Conservation (phyloP, 1,140 invertebrate genomes). For the Apis laboriosa region DNA sequence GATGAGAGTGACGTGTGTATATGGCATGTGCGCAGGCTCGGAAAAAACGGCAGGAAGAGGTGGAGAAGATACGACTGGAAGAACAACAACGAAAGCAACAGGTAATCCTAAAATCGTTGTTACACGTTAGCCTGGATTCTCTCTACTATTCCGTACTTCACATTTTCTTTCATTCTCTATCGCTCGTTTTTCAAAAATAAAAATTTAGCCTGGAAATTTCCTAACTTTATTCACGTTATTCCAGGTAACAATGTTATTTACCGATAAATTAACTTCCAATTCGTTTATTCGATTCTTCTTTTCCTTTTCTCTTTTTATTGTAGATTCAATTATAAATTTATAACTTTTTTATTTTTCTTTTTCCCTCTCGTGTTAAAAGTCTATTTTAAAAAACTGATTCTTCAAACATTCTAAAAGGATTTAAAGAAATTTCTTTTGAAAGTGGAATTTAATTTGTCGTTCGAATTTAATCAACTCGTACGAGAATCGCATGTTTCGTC, state of each 20-base stretch:
- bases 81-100: constrained; percentile 92
- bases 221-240: not conserved
- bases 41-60: constrained; percentile 91
- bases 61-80: constrained; percentile 91
- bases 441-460: constrained; percentile 8
- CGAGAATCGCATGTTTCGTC: not conserved
- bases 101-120: constrained; percentile 81
- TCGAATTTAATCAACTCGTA: not conserved
- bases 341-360: not conserved
- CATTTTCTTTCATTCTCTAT: not conserved
- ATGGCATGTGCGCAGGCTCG: constrained; percentile 85
- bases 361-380: not conserved
- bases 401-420: too few relatives aligned
- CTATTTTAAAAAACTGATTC: not conserved
- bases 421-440: not conserved
- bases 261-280: not conserved
- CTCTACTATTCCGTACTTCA: constrained; percentile 3
- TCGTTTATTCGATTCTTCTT: not conserved
- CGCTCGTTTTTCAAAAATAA: not conserved
- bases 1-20: constrained; percentile 75
- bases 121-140: constrained; percentile 32
- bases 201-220: not conserved
- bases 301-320: not conserved
- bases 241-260: not conserved
- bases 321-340: not conserved